Conservation (phyloP, 1,140 invertebrate species). For the Drosophila pruinosa region DNA sequence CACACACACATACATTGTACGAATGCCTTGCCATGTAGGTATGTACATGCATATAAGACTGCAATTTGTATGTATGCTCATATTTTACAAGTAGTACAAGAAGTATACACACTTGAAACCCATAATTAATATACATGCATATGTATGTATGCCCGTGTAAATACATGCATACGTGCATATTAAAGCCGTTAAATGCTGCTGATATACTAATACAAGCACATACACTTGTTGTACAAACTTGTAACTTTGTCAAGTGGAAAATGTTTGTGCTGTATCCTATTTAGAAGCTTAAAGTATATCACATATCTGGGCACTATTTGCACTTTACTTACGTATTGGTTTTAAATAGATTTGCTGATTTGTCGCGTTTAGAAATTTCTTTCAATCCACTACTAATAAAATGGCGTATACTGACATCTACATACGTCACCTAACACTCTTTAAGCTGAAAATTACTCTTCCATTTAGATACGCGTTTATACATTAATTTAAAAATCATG, state of each 20-base stretch:
- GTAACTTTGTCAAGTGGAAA: neutral
- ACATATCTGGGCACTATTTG: neutral
- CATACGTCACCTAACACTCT: conserved; percentile 32
- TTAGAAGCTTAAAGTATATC: neutral
- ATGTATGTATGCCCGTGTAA: conserved; percentile 1
- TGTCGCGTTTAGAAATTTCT: neutral
- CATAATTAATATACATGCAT: conserved; percentile 57
- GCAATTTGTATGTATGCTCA: conserved; percentile 14
- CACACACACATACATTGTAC: neutral
- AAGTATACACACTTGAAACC: conserved; percentile 66
- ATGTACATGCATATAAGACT: conserved; percentile 1
- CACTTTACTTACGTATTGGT: neutral
- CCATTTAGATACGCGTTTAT: neutral
- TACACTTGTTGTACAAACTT: neutral
- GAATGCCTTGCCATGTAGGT: neutral
- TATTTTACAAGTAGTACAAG: conserved; percentile 48
- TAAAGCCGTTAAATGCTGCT: conserved; percentile 8
- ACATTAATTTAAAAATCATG: neutral
- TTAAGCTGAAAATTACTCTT: neutral
- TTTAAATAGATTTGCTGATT: neutral
- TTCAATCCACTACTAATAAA: conserved; percentile 13
- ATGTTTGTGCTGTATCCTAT: neutral
- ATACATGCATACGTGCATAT: conserved; percentile 6
- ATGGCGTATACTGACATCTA: conserved; percentile 10
- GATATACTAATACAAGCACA: neutral